Evolutionary conservation across 1,140 invertebrate species (phyloP), one percentile per base, ranked within the genome.

Genomic region (Caerostris darwini): DNA sequence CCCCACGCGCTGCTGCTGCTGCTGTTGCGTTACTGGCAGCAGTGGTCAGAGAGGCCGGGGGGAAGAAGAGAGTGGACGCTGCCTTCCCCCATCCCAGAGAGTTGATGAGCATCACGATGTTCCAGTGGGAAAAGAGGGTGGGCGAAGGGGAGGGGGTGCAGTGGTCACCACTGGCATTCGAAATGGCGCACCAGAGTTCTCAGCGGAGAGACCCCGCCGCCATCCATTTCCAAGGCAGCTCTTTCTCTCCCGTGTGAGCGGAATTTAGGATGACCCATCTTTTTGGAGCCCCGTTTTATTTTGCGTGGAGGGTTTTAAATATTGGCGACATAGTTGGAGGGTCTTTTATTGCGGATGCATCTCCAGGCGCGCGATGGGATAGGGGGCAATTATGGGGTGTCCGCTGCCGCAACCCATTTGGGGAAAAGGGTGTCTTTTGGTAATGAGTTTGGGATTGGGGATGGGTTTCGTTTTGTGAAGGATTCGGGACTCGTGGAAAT

Each of bases 1-100:
- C 90, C 90, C 90, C 69, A 91, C 58, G 90, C 90, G 90, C 90
- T 90, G 85, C 58, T 89, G 64, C 71, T 91, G 53, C 90, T 91
- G 54, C 89, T 34, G 69, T 17, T 34, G 69, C 17, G 64, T 67
- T 67, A 5, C 56, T n/a, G 59, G n/a, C 53, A 56, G 54, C 5
- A 58, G 57, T 54, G 58, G 61, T 54, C 83, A 17, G 86, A 67
- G 17, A 87, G 19, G n/a, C n/a, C 34, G 34, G 34, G 19, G 14
- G 53, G 87, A n/a, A n/a, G 57, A 54, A 6, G 54, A 56, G 54
- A 54, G 50, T 19, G 61, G 87, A 57, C 19, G n/a, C 12, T 56
- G 14, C 54, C 54, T 56, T 34, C 34, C 34, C 34, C 34, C 34
- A 1, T 34, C 71, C 71, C 71, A 77, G 34, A 77, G 87, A 89